Conservation (phyloP, 2,888 invertebrate genomes). For the Mythimna lalbum region DNA sequence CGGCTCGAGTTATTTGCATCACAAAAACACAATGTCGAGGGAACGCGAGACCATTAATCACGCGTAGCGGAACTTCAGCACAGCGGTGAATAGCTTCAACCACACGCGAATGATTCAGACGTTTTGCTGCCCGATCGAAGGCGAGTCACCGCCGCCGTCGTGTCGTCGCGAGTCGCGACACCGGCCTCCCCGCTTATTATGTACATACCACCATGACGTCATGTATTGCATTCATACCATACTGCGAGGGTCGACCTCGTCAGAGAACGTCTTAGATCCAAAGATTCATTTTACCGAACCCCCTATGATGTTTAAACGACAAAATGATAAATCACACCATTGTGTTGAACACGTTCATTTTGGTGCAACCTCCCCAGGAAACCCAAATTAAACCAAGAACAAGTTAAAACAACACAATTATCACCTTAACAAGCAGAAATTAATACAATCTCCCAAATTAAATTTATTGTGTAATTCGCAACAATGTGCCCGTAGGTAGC, state of each 20-base stretch:
- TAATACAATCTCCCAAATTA: constrained; percentile 70
- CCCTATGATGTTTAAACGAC: constrained; percentile 7
- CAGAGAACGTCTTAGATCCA: constrained; percentile 10
- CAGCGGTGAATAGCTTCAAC: constrained; percentile 86
- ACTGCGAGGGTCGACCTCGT: constrained; percentile 3
- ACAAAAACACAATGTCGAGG: constrained; percentile 90
- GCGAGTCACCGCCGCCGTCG: constrained; percentile 60
- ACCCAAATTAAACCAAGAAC: constrained; percentile 49
- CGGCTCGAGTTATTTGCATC: constrained; percentile 90
- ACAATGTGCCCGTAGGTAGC: constrained; percentile 75
- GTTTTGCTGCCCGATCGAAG: constrained; percentile 80
- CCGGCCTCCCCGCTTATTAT: constrained; percentile 50
- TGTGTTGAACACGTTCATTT: constrained; percentile 6
- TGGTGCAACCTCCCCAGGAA: not conserved
- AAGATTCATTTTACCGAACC: constrained; percentile 31
- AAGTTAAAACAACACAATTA: constrained; percentile 60
- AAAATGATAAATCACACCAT: constrained; percentile 31
- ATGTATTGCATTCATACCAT: constrained; percentile 50
- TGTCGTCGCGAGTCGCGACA: constrained; percentile 41
- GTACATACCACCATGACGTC: constrained; percentile 57
- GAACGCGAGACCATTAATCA: constrained; percentile 89
- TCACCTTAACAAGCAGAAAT: constrained; percentile 63
- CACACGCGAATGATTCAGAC: constrained; percentile 88
- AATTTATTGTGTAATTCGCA: constrained; percentile 75
- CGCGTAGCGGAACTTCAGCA: constrained; percentile 85